Percentiles rank a stretch among this genome's conserved stretches.
Evolutionary conservation across 1,140 invertebrate genomes (phyloP).

Genomic region (Drosophila leontia): DNA sequence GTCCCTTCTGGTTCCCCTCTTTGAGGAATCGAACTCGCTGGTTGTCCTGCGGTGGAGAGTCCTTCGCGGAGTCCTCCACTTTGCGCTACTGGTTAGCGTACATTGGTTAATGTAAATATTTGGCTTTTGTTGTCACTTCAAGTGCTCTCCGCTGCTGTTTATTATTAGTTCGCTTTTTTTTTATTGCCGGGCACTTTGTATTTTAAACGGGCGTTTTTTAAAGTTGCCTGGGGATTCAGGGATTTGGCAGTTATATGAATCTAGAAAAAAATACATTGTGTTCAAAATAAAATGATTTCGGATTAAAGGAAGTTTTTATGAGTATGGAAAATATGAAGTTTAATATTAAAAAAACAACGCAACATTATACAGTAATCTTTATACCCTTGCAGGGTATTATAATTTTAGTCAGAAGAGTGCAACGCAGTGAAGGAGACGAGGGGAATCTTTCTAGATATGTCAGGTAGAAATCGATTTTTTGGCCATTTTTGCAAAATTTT

Average conservation of each 20-base stretch:
- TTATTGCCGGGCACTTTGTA: conserved; percentile 6
- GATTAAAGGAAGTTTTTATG: neutral
- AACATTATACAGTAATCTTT: no score
- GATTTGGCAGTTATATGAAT: neutral
- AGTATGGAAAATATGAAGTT: no score
- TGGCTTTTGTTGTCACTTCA: conserved; percentile 77
- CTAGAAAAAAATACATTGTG: neutral
- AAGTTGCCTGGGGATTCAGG: conserved; percentile 9
- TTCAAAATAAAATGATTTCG: neutral
- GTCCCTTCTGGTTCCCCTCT: conserved; percentile 16
- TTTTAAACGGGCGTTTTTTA: conserved; percentile 13
- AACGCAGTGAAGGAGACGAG: no score
- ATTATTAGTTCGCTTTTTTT: conserved; percentile 53
- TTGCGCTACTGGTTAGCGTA: conserved; percentile 17
- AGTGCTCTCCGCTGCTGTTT: conserved; percentile 59
- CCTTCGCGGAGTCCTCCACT: conserved; percentile 51
- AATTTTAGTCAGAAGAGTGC: no score
- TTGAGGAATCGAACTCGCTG: conserved; percentile 28
- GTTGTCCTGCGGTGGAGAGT: conserved; percentile 39
- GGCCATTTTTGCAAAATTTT: no score
- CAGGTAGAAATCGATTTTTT: no score
- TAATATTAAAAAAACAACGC: neutral
- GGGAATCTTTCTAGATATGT: no score
- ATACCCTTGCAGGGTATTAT: no score
- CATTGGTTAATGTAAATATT: conserved; percentile 77